phyloP scores from a whole-genome alignment of 2,113 vertebrate genomes.

The Microtus richardsoni region DNA sequence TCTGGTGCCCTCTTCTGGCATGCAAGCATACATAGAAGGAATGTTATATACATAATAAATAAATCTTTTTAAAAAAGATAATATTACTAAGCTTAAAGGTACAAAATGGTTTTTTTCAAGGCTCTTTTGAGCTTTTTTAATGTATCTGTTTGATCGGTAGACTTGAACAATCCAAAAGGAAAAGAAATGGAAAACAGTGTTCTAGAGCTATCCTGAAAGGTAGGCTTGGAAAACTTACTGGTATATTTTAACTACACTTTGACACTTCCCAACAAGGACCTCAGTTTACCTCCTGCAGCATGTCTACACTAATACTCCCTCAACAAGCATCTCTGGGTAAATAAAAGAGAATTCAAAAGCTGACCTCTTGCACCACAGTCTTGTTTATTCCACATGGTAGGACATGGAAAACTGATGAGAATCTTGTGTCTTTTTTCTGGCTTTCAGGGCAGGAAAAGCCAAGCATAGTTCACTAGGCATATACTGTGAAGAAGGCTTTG shows the following conservation, averaged over 20 bases:
- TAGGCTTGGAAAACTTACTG: not conserved
- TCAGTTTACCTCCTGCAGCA: not conserved
- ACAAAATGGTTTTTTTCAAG: not conserved
- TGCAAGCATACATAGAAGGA: too few species aligned
- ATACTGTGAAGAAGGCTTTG: not conserved
- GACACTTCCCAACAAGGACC: not conserved
- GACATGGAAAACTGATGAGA: not conserved
- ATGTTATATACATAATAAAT: too few species aligned
- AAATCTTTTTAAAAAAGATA: too few species aligned
- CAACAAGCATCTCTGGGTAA: not conserved
- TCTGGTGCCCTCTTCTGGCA: too few species aligned
- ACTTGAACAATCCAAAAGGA: not conserved
- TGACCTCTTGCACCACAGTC: not conserved
- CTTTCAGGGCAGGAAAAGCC: not conserved
- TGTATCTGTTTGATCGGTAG: not conserved
- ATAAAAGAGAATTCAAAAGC: not conserved
- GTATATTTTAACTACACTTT: not conserved
- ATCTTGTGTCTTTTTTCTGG: not conserved
- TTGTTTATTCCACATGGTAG: not conserved
- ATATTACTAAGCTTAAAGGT: not conserved
- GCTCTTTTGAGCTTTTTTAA: not conserved
- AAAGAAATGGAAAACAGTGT: not conserved
- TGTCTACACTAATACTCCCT: not conserved
- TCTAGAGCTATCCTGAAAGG: not conserved
- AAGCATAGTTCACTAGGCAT: not conserved